Evolutionary conservation across 2,888 invertebrate species (phyloP), one percentile per base, ranked within the genome.

Genomic region (Agrochola macilenta): DNA sequence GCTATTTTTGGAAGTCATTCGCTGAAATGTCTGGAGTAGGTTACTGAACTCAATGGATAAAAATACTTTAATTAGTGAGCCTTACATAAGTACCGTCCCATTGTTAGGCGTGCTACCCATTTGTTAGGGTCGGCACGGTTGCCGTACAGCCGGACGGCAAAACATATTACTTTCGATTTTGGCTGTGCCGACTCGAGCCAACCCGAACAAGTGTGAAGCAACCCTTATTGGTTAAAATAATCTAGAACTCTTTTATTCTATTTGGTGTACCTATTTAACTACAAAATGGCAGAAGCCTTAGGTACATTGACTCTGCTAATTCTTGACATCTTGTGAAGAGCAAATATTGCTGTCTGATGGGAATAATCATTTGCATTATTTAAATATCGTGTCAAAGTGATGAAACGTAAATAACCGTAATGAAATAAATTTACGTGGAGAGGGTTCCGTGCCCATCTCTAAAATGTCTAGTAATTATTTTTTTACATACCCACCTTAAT

Each of bases 361-460:
- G 82, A 69, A 69, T 66, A 69, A 69, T 61, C 54, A 61, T 57
- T 69, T 61, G 9, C 78, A 57, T 80, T 39, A 82, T 49, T 43
- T 46, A 49, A n/a, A 79, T 68, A n/a, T 39, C 77, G 12, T 69
- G 64, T 58, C 12, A 81, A 66, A 58, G 60, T 83, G 61, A 81
- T 69, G 79, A 72, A 78, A 58, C 58, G 20, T 61, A 66, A 58
- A 70, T 43, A 57, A 14, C 9, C 5, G 17, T 46, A 5, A 49
- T 63, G 26, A 49, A 39, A 66, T 63, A 14, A 43, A 23, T 2
- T 63, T 23, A 26, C 0, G 2, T n/a, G 20, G 7, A 52, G 1
- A n/a, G 14, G 52, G 79, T 60, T 79, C 64, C 39, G 69, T 57
- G 7, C 20, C 9, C 12, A 74, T 74, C 11, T 49, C 20, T 35